Percentiles rank a stretch among this genome's conserved stretches.
Conservation (phyloP, 2,113 vertebrate genomes). For the Nothoprocta perdicaria region DNA sequence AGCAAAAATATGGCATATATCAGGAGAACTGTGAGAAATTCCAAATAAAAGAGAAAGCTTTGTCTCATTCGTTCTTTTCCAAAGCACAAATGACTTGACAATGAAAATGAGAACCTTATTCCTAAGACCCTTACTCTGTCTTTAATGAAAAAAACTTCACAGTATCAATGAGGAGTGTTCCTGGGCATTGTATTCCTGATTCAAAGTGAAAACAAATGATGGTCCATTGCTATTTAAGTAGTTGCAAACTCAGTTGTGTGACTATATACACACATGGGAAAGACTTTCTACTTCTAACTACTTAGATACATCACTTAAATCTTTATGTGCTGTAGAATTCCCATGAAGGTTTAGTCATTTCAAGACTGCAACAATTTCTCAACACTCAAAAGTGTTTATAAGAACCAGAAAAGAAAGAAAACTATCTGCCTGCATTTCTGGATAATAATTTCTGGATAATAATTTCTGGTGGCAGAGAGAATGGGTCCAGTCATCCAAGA, state of each 20-base stretch:
- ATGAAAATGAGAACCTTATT: conserved; percentile 21
- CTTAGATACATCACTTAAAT: background rate
- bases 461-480: background rate
- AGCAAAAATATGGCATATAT: background rate
- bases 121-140: background rate
- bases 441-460: background rate
- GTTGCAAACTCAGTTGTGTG: conserved; percentile 29
- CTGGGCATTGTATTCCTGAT: background rate
- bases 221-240: conserved; percentile 9
- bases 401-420: background rate
- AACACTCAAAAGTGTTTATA: background rate
- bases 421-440: background rate
- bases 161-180: conserved; percentile 5
- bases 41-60: background rate
- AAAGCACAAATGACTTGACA: background rate
- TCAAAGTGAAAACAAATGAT: conserved; percentile 26
- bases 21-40: background rate
- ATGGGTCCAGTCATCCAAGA: background rate
- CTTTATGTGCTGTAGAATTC: background rate
- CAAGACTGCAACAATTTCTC: conserved; percentile 7
- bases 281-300: background rate
- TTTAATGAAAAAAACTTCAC: background rate
- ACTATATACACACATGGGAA: background rate
- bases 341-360: conserved; percentile 9
- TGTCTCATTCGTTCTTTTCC: background rate